Base-by-base conservation (phyloP, 2,888 invertebrate species). In the Chloroclysta siterata region DNA sequence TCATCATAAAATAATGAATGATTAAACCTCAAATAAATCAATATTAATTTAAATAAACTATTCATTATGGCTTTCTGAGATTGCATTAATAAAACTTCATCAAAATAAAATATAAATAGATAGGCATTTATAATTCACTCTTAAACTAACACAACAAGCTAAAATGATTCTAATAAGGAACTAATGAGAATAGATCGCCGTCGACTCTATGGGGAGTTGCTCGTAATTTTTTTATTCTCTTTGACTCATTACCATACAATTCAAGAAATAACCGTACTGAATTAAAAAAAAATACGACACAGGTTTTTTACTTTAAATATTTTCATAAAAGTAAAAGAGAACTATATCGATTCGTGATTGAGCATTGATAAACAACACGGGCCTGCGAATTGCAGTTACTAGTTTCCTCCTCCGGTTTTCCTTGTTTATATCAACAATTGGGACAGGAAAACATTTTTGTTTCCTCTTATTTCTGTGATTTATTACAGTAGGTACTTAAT, bases 101-200 rank as follows among this genome's bases (percentile, higher is more conserved):
- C 33, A 33, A 33, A 33, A 33, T 33, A 33, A 33, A 7, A 33
- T 33, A n/a, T n/a, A n/a, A 6, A 39, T 11, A 10, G 2, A 1
- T 39, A 39, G 11, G 36, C 0, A 39, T 33, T 7, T 33, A 33
- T 8, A 36, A 36, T 39, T 39, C 36, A 39, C 11, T 11, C 36
- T 39, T 8, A 36, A 36, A 8, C 14, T 42, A 42, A 42, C 42
- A 1, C 6, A 7, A 42, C 14, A 42, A 42, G 44, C 8, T 14
- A 8, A 44, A 15, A 15, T 44, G 44, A 44, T 44, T 44, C 15
- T 44, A 44, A 42, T 42, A n/a, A 42, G 41, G 41, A 6, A n/a
- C 41, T 41, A 41, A 44, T 44, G 44, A 44, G 44, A 44, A 44
- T 44, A 44, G 15, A 44, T 44, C 44, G 8, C 7, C 14, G 14